These are phyloP conservation scores for Beroe forskalii DNA, from an alignment of 37 sponge, comb jelly and placozoan genomes.

Conservation along the genomic window DNA sequence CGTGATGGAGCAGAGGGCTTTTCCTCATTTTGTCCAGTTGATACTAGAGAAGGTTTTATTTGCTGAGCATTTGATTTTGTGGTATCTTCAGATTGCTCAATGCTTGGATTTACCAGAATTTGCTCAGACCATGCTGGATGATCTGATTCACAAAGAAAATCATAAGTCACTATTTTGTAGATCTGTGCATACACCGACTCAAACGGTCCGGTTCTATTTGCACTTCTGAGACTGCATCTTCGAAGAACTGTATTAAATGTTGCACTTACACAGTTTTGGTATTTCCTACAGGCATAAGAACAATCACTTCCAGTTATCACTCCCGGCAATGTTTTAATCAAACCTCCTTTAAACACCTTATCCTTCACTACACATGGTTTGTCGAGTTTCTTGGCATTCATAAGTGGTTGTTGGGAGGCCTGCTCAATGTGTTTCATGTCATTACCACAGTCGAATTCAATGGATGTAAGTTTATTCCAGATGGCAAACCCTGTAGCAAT, in stretches of 20 bases:
- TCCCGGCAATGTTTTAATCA: background rate
- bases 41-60: no score
- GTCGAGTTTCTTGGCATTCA: background rate
- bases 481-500: background rate
- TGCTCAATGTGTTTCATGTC: background rate
- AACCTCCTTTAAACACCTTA: background rate
- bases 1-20: no score
- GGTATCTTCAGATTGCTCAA: no score
- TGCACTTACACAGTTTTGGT: background rate
- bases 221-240: background rate
- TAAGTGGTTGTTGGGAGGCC: background rate
- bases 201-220: background rate
- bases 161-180: background rate
- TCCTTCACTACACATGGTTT: background rate
- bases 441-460: background rate
- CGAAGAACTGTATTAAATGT: background rate
- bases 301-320: background rate
- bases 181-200: background rate
- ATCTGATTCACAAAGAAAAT: background rate
- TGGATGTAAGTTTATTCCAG: background rate
- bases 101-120: no score
- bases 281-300: background rate
- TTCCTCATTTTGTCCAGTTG: no score
- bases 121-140: no score
- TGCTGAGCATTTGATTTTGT: no score